Percentiles rank a stretch among this genome's conserved stretches.
These are phyloP conservation scores for Agapostemon virescens DNA, from an alignment of 2,888 invertebrate genomes.

Conservation along the genomic window DNA sequence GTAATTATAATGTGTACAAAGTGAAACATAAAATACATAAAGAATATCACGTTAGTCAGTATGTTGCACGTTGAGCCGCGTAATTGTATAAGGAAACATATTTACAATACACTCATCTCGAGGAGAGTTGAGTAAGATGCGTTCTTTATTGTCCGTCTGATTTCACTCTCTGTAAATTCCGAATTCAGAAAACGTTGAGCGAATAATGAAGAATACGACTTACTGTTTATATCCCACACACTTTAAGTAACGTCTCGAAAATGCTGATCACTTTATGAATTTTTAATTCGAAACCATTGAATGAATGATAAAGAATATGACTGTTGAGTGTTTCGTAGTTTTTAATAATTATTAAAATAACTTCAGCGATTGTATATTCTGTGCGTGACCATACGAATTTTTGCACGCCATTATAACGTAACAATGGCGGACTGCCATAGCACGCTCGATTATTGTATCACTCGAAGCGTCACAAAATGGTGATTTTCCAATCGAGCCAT, in stretches of 20 bases:
- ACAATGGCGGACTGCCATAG: too few species aligned
- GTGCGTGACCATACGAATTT: too few species aligned
- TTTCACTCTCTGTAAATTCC: conserved; percentile 26
- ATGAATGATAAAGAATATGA: too few species aligned
- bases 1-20: background rate
- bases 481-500: background rate
- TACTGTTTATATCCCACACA: background rate
- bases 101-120: conserved; percentile 7
- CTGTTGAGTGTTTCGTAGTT: too few species aligned
- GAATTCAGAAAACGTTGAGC: conserved; percentile 10
- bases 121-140: conserved; percentile 29
- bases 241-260: background rate
- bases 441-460: background rate
- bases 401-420: too few species aligned
- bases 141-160: conserved; percentile 28
- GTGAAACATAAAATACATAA: background rate
- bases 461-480: background rate
- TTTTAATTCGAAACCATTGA: background rate
- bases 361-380: too few species aligned
- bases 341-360: too few species aligned
- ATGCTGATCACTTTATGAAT: background rate
- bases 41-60: conserved; percentile 31
- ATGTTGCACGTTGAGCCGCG: conserved; percentile 11
- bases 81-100: conserved; percentile 22
- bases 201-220: background rate